Conservation (phyloP, 1,140 invertebrate genomes). For the Euura saliciscinereae region DNA sequence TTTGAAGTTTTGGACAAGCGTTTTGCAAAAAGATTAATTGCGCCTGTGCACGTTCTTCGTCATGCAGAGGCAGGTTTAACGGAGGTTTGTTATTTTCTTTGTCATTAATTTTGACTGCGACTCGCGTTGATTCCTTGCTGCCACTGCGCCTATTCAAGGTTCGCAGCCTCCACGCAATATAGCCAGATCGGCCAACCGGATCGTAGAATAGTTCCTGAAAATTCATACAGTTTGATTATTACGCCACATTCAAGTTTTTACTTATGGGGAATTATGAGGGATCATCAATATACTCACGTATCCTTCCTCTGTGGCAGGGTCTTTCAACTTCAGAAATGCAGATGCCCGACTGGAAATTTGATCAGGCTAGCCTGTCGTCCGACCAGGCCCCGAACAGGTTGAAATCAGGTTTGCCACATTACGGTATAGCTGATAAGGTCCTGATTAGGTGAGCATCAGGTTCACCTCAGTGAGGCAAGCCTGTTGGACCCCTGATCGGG, state of each 20-base stretch:
- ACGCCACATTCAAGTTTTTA: no score
- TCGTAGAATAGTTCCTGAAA: constrained; percentile 24
- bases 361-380: no score
- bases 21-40: not conserved
- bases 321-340: not conserved
- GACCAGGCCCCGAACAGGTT: no score
- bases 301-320: not conserved
- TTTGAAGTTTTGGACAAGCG: not conserved
- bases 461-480: no score
- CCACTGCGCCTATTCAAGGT: constrained; percentile 19
- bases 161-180: constrained; percentile 22
- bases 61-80: not conserved
- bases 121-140: constrained; percentile 2
- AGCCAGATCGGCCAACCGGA: constrained; percentile 17
- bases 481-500: no score
- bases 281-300: not conserved
- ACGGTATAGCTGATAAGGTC: no score
- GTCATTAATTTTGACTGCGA: not conserved
- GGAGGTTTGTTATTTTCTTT: not conserved
- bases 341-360: no score
- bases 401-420: no score
- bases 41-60: not conserved
- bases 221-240: not conserved
- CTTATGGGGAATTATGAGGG: not conserved
- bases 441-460: no score